Percentiles rank a stretch among this genome's conserved stretches.
Evolutionary conservation across 2,113 vertebrate genomes (phyloP).

Genomic region (Tamias sibiricus): DNA sequence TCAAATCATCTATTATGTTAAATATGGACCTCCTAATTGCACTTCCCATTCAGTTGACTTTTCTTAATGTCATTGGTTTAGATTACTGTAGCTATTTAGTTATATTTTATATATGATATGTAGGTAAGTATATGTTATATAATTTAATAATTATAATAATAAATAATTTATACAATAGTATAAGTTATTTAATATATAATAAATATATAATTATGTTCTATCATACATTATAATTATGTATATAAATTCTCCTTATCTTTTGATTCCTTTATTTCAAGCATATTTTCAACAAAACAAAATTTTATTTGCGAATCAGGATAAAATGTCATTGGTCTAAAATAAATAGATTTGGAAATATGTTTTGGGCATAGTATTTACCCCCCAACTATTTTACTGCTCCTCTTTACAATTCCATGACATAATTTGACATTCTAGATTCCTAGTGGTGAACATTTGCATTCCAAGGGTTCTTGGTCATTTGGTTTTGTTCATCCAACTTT

Average conservation of each 20-base stretch:
- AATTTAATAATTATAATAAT: background rate
- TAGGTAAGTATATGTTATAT: background rate
- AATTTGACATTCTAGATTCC: background rate
- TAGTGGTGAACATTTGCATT: background rate
- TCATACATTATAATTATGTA: background rate
- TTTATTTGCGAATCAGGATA: constrained; percentile 51
- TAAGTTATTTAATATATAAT: background rate
- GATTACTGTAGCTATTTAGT: background rate
- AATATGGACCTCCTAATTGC: background rate
- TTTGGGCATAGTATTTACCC: background rate
- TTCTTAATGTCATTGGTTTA: background rate
- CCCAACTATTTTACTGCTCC: background rate
- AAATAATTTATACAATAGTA: background rate
- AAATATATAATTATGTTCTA: background rate
- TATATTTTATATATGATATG: background rate
- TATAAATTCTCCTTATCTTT: background rate
- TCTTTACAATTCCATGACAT: background rate
- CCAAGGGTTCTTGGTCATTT: background rate
- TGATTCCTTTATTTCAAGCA: background rate
- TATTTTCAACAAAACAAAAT: background rate
- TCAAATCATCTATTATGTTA: background rate
- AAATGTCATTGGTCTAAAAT: constrained; percentile 13
- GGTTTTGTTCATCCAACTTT: background rate
- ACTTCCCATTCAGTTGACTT: background rate
- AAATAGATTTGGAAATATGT: constrained; percentile 4